phyloP scores from a whole-genome alignment of 1,140 invertebrate species.

The Megathymus violae region DNA sequence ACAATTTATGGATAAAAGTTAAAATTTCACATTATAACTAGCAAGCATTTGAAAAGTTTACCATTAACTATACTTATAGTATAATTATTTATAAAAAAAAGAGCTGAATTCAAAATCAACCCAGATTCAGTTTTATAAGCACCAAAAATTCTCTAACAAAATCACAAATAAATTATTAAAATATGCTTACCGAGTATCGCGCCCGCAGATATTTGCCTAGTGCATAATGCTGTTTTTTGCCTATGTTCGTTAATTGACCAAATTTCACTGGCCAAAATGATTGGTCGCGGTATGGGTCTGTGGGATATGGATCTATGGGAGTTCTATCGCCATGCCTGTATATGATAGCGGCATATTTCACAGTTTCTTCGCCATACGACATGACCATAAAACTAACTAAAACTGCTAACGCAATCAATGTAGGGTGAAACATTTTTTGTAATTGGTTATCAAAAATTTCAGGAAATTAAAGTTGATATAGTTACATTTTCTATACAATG shows the following conservation, averaged over 20 bases:
- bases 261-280: slow-evolving; percentile 90
- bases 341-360: slow-evolving; percentile 79
- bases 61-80: too few species aligned
- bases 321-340: slow-evolving; percentile 94
- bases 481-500: background rate
- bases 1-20: too few species aligned
- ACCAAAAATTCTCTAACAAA: too few species aligned
- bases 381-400: background rate
- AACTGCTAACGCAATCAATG: slow-evolving; percentile 3
- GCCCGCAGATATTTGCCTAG: slow-evolving; percentile 91
- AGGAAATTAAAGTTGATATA: too few species aligned
- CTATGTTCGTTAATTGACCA: slow-evolving; percentile 91
- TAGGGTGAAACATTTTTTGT: background rate
- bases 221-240: slow-evolving; percentile 90
- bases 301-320: slow-evolving; percentile 89
- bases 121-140: too few species aligned
- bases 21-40: too few species aligned
- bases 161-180: too few species aligned
- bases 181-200: slow-evolving; percentile 85
- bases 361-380: slow-evolving; percentile 38
- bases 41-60: too few species aligned
- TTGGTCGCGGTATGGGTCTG: slow-evolving; percentile 89
- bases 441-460: too few species aligned
- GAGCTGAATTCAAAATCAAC: too few species aligned
- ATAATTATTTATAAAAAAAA: too few species aligned